Evolutionary conservation across 2,797 vertebrate genomes (phyloP), one percentile per base, ranked within the genome.

Genomic region (Chelonia mydas): DNA sequence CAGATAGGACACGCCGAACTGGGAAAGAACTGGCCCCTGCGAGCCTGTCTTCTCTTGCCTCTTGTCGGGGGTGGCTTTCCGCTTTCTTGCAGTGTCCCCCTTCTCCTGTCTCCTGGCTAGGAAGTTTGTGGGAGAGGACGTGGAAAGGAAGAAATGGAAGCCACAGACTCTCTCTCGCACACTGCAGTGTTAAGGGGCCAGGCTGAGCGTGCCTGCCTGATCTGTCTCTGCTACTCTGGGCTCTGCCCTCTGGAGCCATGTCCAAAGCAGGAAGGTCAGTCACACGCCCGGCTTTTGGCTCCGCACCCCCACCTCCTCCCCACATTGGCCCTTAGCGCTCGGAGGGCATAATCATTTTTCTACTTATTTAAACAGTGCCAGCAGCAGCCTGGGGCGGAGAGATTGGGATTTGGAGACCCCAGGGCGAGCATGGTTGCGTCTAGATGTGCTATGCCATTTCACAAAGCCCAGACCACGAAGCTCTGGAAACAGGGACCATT

Each of bases 341-440:
- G 68, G n/a, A 92, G 49, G 10, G 17, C 59, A 81, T 68, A 87
- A 45, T 16, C 87, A 19, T 25, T 61, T 87, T 61, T 79, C 0
- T 72, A 78, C 93, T 92, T 93, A 81, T 6, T 19, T 92, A 15
- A 86, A 72, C 13, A 12, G 84, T 88, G 88, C 28, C 79, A 90
- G 17, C 2, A 82, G 81, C 11, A 19, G 81, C 31, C 41, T 79
- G 28, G 21, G 11, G 53, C 37, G n/a, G 83, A 89, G 16, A 0
- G 0, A 87, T 25, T 7, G 76, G 81, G 65, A n/a, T 37, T 37
- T 68, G 65, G 65, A 47, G 12, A 76, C 45, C 45, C 3, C 4
- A 5, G 0, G 15, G 41, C 54, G 31, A 88, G 3, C 2, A 76
- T 92, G 25, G 3, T 83, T 53, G 21, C 31, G 65, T 54, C 76